Percentiles rank a stretch among this genome's conserved stretches.
Evolutionary conservation across 2,797 vertebrate genomes (phyloP).

Genomic region (Lophotriccus pileatus): DNA sequence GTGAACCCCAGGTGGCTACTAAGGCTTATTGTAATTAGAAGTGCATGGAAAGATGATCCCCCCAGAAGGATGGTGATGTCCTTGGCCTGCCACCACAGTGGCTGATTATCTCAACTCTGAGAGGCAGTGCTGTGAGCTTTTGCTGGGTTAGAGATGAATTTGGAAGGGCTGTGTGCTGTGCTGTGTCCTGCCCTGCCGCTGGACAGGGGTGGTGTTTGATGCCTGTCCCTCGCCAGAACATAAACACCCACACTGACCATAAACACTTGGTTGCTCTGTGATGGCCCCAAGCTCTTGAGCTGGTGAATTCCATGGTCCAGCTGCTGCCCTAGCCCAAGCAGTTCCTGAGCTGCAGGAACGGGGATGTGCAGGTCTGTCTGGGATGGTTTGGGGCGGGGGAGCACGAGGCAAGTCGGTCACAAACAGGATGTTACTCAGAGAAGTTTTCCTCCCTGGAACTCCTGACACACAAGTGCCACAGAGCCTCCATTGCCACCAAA

Average conservation of each 20-base stretch:
- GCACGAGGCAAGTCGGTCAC: accelerated
- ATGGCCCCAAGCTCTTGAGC: neutral
- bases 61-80: neutral
- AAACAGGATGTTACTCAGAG: neutral
- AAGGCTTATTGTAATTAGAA: neutral
- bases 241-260: neutral
- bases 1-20: neutral
- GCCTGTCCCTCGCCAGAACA: neutral
- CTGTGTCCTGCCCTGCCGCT: accelerated
- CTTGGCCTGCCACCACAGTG: neutral
- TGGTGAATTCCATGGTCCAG: neutral
- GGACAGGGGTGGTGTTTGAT: neutral
- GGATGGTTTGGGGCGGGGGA: neutral
- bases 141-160: neutral
- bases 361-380: neutral
- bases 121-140: neutral
- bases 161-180: neutral
- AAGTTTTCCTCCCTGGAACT: neutral
- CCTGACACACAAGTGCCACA: accelerated
- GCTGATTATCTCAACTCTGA: neutral
- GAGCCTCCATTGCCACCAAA: neutral
- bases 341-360: neutral
- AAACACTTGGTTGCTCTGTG: neutral
- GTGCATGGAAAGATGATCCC: neutral
- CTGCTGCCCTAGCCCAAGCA: neutral